Base-by-base conservation (phyloP, 2,113 vertebrate species). In the Lycocorax pyrrhopterus region DNA sequence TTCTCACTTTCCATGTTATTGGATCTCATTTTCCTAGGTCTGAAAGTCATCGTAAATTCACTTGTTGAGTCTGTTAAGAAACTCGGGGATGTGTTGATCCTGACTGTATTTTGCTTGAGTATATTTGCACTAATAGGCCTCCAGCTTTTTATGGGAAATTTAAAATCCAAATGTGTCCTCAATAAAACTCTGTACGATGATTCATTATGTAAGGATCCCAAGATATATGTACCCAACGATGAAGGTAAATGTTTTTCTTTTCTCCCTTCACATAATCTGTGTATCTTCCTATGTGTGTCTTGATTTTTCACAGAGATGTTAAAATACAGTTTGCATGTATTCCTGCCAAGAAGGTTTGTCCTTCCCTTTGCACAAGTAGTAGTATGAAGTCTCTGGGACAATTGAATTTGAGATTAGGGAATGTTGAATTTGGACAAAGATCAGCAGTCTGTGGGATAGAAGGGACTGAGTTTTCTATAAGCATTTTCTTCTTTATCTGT, bases 71-170 rank as follows among this genome's bases (percentile, higher is more conserved):
- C 99, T 1, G 98, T 99, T 96, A 99, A 98, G 98, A 99, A 99
- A 94, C 98, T 99, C 11, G 97, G 98, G 0, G 99, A 99, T 22
- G 99, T 99, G 89, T 98, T 99, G 98, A 98, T 99, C 96, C 98
- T 99, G 84, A 99, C 99, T 3, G 95, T 99, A 68, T 99, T 99
- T 98, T 99, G 98, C 89, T 97, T 99, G 91, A 99, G 99, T 64
- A 97, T 99, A 87, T 99, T 99, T 78, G 99, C 99, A 21, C 97
- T 99, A 33, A 98, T 99, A 88, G 99, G 99, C 85, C 98, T 99
- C 79, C 99, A 99, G 97, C 99, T 99, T 85, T 99, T 99, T 96
- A 99, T 99, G 98, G 99, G 99, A 13, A 99, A 99, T 97, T 98
- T 99, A 84, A 98, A 96, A 74, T 98, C 98, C 95, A 99, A 99